Conservation (phyloP, 2,113 vertebrate genomes). For the Mirza zaza region DNA sequence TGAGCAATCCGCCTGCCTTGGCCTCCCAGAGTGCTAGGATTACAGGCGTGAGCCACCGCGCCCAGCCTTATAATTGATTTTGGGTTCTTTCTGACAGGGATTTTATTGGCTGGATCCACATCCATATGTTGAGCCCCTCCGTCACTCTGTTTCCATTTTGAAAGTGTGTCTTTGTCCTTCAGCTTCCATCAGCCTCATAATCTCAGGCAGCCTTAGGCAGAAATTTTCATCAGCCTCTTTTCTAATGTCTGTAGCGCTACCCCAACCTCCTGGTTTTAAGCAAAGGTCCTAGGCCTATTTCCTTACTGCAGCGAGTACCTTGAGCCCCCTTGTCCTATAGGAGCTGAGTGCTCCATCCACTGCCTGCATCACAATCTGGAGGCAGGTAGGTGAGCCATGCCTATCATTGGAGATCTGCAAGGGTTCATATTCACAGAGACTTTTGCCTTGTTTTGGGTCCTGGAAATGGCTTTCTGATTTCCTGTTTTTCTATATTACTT, state of each 20-base stretch:
- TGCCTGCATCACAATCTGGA: neutral
- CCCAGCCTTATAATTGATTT: neutral
- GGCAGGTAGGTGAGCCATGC: no score
- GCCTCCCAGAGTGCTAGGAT: no score
- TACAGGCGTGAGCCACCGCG: no score
- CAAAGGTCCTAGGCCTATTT: neutral
- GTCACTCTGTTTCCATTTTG: neutral
- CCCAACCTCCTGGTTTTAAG: neutral
- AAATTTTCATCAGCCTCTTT: neutral
- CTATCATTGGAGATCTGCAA: neutral
- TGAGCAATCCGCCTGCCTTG: no score
- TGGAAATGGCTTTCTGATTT: neutral
- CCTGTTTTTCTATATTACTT: neutral
- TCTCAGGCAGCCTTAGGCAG: neutral
- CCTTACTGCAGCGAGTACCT: neutral
- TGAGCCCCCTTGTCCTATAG: neutral
- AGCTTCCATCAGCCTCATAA: neutral
- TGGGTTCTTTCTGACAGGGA: neutral
- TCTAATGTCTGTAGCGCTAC: neutral
- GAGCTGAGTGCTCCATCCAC: neutral
- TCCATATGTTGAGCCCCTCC: neutral
- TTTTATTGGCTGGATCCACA: neutral
- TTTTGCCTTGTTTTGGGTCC: neutral
- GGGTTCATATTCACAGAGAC: neutral
- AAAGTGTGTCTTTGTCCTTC: neutral